Percentiles rank a stretch among this genome's conserved stretches.
phyloP scores from a whole-genome alignment of 92 coral and sea anemone species.

The Anthopleura xanthogrammica region DNA sequence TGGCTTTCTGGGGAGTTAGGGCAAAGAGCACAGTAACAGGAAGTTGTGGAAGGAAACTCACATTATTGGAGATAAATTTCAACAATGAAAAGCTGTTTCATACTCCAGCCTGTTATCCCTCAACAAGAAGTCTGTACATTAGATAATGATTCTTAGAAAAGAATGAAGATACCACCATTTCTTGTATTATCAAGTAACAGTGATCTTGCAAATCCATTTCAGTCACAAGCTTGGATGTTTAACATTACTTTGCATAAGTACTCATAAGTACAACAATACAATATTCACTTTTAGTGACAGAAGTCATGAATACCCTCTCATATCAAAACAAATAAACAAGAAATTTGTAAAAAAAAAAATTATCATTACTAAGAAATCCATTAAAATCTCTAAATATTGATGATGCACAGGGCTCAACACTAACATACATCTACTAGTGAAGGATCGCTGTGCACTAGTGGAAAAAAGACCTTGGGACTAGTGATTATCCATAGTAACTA shows the following conservation, averaged over 20 bases:
- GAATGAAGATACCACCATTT: background rate
- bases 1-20: slow-evolving; percentile 5
- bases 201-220: background rate
- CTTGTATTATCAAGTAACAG: background rate
- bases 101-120: background rate
- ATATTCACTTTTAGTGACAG: background rate
- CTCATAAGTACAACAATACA: background rate
- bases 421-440: no score
- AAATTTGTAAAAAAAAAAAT: no score
- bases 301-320: background rate
- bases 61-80: background rate
- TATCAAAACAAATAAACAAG: no score
- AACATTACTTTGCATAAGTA: background rate
- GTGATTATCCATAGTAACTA: no score
- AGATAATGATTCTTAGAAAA: background rate
- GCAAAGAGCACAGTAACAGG: slow-evolving; percentile 36
- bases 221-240: background rate
- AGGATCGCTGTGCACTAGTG: no score
- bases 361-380: background rate
- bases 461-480: no score
- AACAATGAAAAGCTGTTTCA: slow-evolving; percentile 1
- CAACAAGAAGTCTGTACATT: background rate
- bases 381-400: background rate
- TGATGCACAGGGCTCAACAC: no score
- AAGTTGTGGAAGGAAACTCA: slow-evolving; percentile 12